Evolutionary conservation across 2,113 vertebrate species (phyloP), one percentile per base, ranked within the genome.

Genomic region (Notothenia coriiceps): DNA sequence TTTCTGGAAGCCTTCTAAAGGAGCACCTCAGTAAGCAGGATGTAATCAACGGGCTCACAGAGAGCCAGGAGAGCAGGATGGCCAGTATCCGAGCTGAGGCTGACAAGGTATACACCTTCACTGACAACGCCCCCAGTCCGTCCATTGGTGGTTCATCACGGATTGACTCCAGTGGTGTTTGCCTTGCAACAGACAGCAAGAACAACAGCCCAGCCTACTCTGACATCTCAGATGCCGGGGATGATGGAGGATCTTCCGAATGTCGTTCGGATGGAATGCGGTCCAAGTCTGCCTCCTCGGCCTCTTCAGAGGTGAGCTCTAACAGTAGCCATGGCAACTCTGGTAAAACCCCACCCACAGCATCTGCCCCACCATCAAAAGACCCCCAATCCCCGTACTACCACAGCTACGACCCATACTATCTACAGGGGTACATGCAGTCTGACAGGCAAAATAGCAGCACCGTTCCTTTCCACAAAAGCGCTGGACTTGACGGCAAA

Each of bases 41-140:
- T 65, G 94, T 96, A 71, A 79, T 96, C 25, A 99, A 97, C 9
- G 96, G 97, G 44, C 82, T 97, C 56, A 94, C 93, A 0, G 98
- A 98, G 84, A 96, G 96, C 70, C 97, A 98, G 88, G 98, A 99
- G 92, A 99, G 98, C 86, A 94, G 98, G 52, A 99, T 99, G 98
- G 98, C 98, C 9, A 99, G 98, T 55, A 99, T 99, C 91, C 96
- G 99, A 69, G 98, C 98, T 0, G 98, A 99, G 91, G 98, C 98
- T 0, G 98, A 99, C 89, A 99, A 99, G 91, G 98, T 99, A 57
- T 99, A 99, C 94, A 99, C 98, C 0, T 99, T 99, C 88, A 99
- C 98, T 0, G 98, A 99, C 94, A 99, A 99, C 2, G 97, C 98
- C 0, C 98, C 98, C 66, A 99, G 98, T 93, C 98, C 98, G 6